phyloP scores from a whole-genome alignment of 2,113 vertebrate species.

The Scartelaos histophorus region DNA sequence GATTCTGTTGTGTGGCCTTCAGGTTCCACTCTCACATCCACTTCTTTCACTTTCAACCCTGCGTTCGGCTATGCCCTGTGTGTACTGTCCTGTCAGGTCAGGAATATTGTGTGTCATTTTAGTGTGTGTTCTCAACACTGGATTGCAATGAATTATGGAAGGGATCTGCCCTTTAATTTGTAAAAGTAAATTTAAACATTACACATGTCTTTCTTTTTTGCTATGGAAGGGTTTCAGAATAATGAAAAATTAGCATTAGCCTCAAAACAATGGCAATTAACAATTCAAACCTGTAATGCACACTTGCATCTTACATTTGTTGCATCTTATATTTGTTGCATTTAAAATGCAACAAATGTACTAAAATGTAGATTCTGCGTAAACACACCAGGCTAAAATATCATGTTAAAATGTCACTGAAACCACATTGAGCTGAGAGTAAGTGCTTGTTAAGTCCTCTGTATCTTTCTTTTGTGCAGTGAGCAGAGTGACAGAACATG shows the following conservation, averaged over 20 bases:
- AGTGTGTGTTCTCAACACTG: background rate
- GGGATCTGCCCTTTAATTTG: background rate
- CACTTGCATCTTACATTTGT: background rate
- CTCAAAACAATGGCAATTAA: background rate
- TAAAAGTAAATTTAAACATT: too few species aligned
- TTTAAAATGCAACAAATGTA: background rate
- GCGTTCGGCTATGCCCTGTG: background rate
- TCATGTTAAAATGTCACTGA: background rate
- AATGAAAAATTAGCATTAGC: background rate
- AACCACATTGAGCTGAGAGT: background rate
- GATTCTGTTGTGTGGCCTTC: constrained; percentile 53
- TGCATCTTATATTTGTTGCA: background rate
- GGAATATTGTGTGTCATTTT: background rate
- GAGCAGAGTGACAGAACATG: constrained; percentile 41
- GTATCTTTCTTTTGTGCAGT: constrained; percentile 19
- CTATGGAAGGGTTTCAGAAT: background rate
- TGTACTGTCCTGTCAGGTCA: background rate
- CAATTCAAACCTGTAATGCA: too few species aligned
- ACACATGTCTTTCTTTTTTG: background rate
- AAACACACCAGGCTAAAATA: background rate
- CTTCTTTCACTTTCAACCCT: constrained; percentile 30
- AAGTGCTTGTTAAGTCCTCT: background rate
- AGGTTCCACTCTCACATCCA: constrained; percentile 53
- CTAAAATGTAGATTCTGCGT: background rate
- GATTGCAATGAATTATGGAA: background rate